phyloP scores from a whole-genome alignment of 2,113 vertebrate genomes.

The Rhabdornis inornatus region DNA sequence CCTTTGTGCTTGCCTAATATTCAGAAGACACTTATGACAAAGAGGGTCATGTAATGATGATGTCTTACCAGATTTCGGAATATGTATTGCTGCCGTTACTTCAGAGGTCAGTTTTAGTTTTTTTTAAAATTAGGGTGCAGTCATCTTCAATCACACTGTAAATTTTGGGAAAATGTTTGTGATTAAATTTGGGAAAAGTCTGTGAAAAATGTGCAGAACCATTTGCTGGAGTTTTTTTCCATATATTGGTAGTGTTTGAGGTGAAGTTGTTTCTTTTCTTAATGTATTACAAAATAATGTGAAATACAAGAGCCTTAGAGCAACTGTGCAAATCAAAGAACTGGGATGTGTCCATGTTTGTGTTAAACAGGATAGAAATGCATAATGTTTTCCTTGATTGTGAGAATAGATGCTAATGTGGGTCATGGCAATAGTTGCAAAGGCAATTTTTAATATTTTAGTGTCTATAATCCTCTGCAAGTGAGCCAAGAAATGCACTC shows the following conservation, averaged over 20 bases:
- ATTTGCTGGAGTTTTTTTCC: not conserved
- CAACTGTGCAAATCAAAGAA: not conserved
- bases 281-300: not conserved
- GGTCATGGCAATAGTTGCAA: not conserved
- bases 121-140: not conserved
- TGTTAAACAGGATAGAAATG: not conserved
- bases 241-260: not conserved
- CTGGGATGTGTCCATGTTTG: not conserved
- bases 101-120: constrained; percentile 19
- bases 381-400: not conserved
- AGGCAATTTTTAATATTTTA: constrained; percentile 1
- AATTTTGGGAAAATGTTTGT: not conserved
- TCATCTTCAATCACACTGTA: not conserved
- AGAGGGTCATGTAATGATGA: not conserved
- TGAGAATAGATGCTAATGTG: not conserved
- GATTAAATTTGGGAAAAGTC: not conserved
- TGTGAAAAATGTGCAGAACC: not conserved
- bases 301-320: not conserved
- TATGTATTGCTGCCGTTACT: constrained; percentile 29
- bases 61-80: not conserved
- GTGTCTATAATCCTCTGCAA: not conserved
- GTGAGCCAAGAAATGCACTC: not conserved
- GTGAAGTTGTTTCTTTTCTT: not conserved
- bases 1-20: not conserved
- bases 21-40: not conserved